phyloP scores from a whole-genome alignment of 2,113 vertebrate species.

The Myotis davidii region DNA sequence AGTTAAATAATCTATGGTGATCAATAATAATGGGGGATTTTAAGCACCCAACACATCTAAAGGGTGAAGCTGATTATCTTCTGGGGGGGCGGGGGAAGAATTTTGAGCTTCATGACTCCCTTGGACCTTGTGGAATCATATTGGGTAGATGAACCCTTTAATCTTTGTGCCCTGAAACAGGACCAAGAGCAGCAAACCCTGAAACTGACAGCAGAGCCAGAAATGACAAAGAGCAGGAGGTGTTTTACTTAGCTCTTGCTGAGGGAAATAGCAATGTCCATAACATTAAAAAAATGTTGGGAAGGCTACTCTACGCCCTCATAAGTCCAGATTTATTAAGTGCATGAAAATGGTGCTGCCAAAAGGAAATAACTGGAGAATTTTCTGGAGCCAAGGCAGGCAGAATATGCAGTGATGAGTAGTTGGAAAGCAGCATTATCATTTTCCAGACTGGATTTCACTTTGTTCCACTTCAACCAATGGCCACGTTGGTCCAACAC shows the following conservation, averaged over 20 bases:
- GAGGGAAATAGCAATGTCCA: constrained; percentile 61
- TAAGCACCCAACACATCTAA: background rate
- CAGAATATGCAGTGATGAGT: constrained; percentile 73
- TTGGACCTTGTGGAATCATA: background rate
- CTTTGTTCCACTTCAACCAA: constrained; percentile 56
- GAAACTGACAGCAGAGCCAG: constrained; percentile 22
- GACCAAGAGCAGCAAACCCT: constrained; percentile 5
- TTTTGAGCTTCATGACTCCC: background rate
- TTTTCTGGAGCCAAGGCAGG: constrained; percentile 68
- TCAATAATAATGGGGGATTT: background rate
- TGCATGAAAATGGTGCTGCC: constrained; percentile 73
- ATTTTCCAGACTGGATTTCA: constrained; percentile 68
- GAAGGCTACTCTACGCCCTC: constrained; percentile 57
- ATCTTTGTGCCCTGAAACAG: background rate
- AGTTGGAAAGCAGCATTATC: constrained; percentile 72
- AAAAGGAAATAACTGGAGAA: constrained; percentile 78
- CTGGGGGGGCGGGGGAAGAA: background rate
- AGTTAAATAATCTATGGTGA: background rate
- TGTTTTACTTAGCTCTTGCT: constrained; percentile 62
- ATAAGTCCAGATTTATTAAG: constrained; percentile 80
- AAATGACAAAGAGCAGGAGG: constrained; percentile 52
- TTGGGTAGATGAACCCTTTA: background rate
- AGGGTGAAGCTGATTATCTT: background rate
- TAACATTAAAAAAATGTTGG: constrained; percentile 60
- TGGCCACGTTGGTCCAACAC: constrained; percentile 45